Percentiles rank a stretch among this genome's conserved stretches.
Conservation (phyloP, 2,797 vertebrate genomes). For the Pitangus sulphuratus region DNA sequence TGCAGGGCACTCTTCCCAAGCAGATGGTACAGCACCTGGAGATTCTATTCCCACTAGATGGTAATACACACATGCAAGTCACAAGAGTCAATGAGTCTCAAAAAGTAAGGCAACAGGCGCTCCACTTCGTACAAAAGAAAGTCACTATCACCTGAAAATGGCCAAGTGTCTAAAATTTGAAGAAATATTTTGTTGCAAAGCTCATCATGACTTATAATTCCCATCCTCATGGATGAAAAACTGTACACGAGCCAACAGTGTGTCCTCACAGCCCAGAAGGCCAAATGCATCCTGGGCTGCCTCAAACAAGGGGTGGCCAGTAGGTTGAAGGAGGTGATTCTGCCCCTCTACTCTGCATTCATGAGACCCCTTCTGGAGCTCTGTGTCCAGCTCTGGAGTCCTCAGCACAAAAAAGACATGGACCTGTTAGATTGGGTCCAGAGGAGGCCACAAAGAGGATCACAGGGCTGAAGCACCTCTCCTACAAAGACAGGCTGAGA, state of each 20-base stretch:
- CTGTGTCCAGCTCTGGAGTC: not conserved
- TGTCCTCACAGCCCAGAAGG: not conserved
- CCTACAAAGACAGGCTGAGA: not conserved
- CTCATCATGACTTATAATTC: not conserved
- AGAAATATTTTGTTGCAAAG: not conserved
- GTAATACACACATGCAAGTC: not conserved
- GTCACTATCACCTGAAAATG: not conserved
- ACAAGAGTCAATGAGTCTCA: not conserved
- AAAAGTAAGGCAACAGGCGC: not conserved
- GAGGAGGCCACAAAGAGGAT: too few relatives aligned
- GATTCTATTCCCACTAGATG: not conserved
- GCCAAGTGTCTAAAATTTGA: not conserved
- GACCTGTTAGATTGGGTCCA: rapidly evolving
- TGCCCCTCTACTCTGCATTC: not conserved
- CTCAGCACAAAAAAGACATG: not conserved
- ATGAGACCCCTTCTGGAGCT: not conserved
- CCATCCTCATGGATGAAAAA: not conserved
- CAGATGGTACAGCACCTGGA: not conserved
- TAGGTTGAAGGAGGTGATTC: not conserved
- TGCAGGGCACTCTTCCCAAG: not conserved
- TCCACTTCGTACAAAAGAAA: not conserved
- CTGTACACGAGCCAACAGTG: not conserved
- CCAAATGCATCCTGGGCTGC: not conserved
- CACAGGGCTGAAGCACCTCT: not conserved
- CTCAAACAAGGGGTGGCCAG: not conserved